Conservation (phyloP, 2,113 vertebrate species). For the Apteryx mantelli region DNA sequence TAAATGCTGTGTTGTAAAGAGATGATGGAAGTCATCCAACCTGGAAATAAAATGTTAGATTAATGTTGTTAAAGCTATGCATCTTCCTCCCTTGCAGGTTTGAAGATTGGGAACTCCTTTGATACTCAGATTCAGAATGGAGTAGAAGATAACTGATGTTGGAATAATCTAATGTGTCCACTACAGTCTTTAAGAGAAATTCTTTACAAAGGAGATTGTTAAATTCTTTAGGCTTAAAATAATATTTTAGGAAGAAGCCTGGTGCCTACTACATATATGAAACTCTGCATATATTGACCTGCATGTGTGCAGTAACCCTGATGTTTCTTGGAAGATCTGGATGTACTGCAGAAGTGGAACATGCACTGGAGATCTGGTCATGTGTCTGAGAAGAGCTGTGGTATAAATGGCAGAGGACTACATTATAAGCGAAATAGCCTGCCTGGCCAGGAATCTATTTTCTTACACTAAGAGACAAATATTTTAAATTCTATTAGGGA, state of each 20-base stretch:
- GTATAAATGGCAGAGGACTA: neutral
- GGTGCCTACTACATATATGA: neutral
- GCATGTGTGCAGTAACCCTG: neutral
- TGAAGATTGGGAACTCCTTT: neutral
- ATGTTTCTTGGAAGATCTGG: neutral
- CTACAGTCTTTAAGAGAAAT: neutral
- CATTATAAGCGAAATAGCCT: neutral
- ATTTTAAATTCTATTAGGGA: neutral
- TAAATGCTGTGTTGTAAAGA: neutral
- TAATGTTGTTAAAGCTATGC: neutral
- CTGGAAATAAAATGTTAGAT: neutral
- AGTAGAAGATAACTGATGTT: neutral
- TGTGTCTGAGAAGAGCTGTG: neutral
- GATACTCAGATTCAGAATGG: neutral
- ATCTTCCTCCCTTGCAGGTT: neutral
- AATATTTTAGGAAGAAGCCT: neutral
- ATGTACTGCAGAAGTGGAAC: neutral
- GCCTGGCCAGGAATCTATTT: neutral
- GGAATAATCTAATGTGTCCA: neutral
- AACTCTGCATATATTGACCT: neutral
- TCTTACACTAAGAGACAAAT: neutral
- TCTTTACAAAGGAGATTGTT: neutral
- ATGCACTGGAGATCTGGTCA: neutral
- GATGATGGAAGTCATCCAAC: neutral
- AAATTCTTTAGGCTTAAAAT: neutral